Conservation (phyloP, 2,888 invertebrate species). For the Drosophila subsilvestris region DNA sequence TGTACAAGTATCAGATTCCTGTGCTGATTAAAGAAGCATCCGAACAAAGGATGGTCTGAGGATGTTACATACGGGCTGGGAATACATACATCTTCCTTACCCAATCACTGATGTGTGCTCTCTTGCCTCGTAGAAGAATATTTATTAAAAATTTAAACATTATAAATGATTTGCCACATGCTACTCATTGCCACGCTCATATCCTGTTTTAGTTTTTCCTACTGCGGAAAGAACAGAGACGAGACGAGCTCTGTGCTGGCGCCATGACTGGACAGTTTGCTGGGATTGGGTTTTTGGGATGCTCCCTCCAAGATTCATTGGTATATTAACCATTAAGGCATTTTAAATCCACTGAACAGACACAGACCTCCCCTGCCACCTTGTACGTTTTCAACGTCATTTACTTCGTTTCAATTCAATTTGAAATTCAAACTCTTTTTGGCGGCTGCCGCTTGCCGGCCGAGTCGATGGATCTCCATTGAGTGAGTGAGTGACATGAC, state of each 20-base stretch:
- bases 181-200: constrained; percentile 57
- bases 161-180: constrained; percentile 71
- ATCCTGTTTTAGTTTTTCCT: constrained; percentile 54
- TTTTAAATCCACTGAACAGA: constrained; percentile 51
- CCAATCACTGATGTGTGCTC: constrained; percentile 9
- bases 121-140: constrained; percentile 40
- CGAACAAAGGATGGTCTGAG: constrained; percentile 18
- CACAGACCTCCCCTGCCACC: constrained; percentile 4
- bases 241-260: constrained; percentile 59
- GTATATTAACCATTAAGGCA: constrained; percentile 75
- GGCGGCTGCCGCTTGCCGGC: constrained; percentile 35
- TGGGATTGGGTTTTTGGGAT: neutral
- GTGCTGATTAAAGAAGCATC: constrained; percentile 73
- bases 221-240: neutral
- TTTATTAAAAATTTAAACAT: constrained; percentile 76
- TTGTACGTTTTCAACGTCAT: constrained; percentile 68
- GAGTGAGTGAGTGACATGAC: constrained; percentile 70
- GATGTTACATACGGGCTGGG: neutral
- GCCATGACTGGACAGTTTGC: constrained; percentile 68
- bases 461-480: neutral
- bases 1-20: constrained; percentile 79
- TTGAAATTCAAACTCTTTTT: constrained; percentile 75
- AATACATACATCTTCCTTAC: constrained; percentile 1
- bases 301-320: constrained; percentile 21
- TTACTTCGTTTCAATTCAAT: constrained; percentile 72